These are phyloP conservation scores for Mamestra configurata DNA, from an alignment of 1,140 invertebrate genomes.

Conservation along the genomic window DNA sequence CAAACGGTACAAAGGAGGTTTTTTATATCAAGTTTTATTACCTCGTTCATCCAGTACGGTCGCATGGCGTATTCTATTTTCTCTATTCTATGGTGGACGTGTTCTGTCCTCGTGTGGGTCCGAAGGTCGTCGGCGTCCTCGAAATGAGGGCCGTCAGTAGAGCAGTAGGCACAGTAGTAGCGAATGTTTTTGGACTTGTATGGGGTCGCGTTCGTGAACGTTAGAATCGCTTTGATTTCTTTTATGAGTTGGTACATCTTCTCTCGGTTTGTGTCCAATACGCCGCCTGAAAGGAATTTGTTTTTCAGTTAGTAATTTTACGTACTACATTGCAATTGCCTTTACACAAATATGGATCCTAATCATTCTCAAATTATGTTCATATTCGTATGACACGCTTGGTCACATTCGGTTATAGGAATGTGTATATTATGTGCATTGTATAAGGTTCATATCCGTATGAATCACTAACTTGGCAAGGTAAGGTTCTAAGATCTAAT, in stretches of 20 bases:
- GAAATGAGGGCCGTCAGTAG: conserved; percentile 63
- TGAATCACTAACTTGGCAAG: too few relatives aligned
- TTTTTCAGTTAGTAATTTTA: too few relatives aligned
- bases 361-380: too few relatives aligned
- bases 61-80: conserved; percentile 68
- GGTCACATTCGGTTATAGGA: too few relatives aligned
- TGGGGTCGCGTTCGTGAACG: conserved; percentile 74
- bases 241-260: conserved; percentile 65
- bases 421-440: too few relatives aligned
- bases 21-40: conserved; percentile 72
- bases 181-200: conserved; percentile 70
- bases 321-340: too few relatives aligned
- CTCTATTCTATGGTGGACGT: conserved; percentile 59
- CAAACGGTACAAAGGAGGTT: conserved; percentile 71
- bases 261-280: conserved; percentile 31
- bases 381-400: too few relatives aligned
- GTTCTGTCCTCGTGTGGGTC: conserved; percentile 63
- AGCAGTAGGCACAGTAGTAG: conserved; percentile 77
- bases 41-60: conserved; percentile 71
- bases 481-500: too few relatives aligned
- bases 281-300: not conserved
- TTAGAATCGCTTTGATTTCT: conserved; percentile 72
- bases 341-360: too few relatives aligned
- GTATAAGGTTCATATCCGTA: too few relatives aligned
- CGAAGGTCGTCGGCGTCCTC: conserved; percentile 68